Evolutionary conservation across 2,888 invertebrate genomes (phyloP).

Genomic region (Oegoconia quadripuncta): DNA sequence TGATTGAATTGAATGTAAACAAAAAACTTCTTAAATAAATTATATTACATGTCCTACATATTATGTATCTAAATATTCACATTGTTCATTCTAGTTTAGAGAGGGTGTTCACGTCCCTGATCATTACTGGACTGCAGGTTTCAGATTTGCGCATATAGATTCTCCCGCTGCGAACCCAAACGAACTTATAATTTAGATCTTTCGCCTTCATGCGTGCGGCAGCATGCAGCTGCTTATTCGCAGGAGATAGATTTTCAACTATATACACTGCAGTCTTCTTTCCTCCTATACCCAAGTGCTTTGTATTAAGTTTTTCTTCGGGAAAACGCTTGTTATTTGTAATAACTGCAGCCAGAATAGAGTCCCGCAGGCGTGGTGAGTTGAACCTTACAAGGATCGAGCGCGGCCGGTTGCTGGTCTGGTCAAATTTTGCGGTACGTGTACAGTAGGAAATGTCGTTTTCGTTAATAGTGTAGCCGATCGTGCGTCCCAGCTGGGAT

Average conservation of each 20-base stretch:
- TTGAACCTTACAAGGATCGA: neutral
- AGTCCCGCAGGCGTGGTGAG: neutral
- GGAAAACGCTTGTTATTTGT: neutral
- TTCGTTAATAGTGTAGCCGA: neutral
- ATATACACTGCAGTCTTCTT: neutral
- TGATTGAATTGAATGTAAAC: too few relatives aligned
- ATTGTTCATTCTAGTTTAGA: too few relatives aligned
- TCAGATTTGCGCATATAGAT: too few relatives aligned
- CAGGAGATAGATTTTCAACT: neutral
- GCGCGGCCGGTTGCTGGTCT: neutral
- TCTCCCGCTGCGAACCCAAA: too few relatives aligned
- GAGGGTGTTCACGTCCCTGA: too few relatives aligned
- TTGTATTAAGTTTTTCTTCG: neutral
- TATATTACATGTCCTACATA: too few relatives aligned
- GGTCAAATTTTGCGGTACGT: neutral
- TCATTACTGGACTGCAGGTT: too few relatives aligned
- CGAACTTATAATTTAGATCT: too few relatives aligned
- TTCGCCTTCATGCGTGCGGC: neutral
- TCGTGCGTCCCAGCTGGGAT: neutral
- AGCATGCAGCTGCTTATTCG: neutral
- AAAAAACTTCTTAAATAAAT: too few relatives aligned
- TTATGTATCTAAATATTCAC: too few relatives aligned
- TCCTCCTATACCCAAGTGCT: neutral
- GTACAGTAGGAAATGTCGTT: neutral
- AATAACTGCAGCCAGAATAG: neutral